Conservation (phyloP, 2,888 invertebrate genomes). For the Caenorhabditis imperialis region DNA sequence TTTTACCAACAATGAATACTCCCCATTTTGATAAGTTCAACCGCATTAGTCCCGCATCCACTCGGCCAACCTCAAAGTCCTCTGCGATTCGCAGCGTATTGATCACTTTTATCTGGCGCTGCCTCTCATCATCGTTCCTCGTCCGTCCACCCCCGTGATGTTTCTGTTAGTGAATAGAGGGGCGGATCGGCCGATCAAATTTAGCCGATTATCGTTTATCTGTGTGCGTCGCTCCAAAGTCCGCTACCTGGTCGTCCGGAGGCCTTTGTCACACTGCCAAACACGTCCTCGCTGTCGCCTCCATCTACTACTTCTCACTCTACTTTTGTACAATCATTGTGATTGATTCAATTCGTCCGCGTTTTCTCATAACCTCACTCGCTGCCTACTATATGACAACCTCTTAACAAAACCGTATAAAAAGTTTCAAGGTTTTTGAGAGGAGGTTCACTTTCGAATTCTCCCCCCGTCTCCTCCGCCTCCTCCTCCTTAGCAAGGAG, state of each 20-base stretch:
- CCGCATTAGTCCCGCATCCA: too few relatives aligned
- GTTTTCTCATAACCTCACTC: background rate
- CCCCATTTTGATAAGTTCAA: too few relatives aligned
- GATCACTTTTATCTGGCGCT: too few relatives aligned
- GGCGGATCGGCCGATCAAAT: constrained; percentile 44
- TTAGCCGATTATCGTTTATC: constrained; percentile 54
- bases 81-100: too few relatives aligned
- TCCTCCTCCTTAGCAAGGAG: constrained; percentile 3
- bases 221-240: constrained; percentile 8
- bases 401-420: constrained; percentile 42
- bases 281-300: constrained; percentile 27
- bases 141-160: background rate
- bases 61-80: too few relatives aligned
- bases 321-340: constrained; percentile 37
- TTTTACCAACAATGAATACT: too few relatives aligned
- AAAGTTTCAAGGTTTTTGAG: constrained; percentile 28
- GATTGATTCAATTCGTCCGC: constrained; percentile 9
- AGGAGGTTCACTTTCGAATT: constrained; percentile 22
- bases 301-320: background rate
- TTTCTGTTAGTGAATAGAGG: constrained; percentile 23
- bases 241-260: constrained; percentile 31
- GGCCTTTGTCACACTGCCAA: constrained; percentile 35
- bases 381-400: constrained; percentile 2
- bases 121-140: constrained; percentile 14
- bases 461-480: constrained; percentile 1